Evolutionary conservation across 2,113 vertebrate genomes (phyloP), one percentile per base, ranked within the genome.

Genomic region (Acrocephalus kingi): DNA sequence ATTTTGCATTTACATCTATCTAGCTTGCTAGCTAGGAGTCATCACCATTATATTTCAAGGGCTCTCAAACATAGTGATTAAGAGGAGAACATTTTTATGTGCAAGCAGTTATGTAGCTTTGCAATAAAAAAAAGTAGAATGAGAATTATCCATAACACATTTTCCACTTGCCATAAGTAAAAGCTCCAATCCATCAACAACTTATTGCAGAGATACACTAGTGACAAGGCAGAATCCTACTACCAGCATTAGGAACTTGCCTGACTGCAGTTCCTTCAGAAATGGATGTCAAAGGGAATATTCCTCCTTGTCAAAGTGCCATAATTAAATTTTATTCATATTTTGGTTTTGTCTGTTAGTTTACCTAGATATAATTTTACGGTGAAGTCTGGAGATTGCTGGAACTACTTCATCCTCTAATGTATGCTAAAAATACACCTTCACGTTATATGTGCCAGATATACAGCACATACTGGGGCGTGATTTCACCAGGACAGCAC

Each of bases 61-160:
- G 87, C 87, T 94, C 55, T 94, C 78, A 85, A 79, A 83, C 24
- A 52, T 30, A 72, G 67, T 94, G 93, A 93, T 93, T 96, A 93
- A 89, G 58, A 84, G 35, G 49, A 91, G 67, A 91, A 83, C 63
- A 58, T 77, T 94, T 95, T 93, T 79, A 87, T 84, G 51, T 89
- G 71, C 85, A 87, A 80, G 89, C 49, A 93, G 93, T 89, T 74
- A 93, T 94, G 81, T 73, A 96, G 81, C 54, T 89, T 89, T 87
- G 81, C 74, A 93, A 83, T 93, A 90, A 91, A 94, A 89, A 88
- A 89, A 82, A 89, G 71, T 72, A 62, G 66, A 93, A 87, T 67
- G 66, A 94, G 63, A 95, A 93, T 93, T 89, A 96, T 67, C 81
- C 51, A 35, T 89, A 95, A 84, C 90, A 77, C 49, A 84, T 90